Percentiles rank a stretch among this genome's conserved stretches.
These are phyloP conservation scores for Sylvilagus floridanus DNA, from an alignment of 2,797 vertebrate genomes.

Conservation along the genomic window DNA sequence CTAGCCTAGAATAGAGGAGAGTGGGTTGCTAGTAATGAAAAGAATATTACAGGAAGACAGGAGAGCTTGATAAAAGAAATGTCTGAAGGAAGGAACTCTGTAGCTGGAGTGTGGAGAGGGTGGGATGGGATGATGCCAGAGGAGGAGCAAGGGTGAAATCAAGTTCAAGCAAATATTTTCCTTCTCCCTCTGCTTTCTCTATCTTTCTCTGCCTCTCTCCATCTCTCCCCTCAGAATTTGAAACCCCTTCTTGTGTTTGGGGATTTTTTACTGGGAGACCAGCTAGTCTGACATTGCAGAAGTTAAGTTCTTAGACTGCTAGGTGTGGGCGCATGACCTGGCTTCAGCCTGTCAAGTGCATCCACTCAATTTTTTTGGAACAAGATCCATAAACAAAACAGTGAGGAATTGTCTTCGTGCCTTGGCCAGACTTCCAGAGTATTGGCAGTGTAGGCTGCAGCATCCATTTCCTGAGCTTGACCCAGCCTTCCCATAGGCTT, in stretches of 20 bases:
- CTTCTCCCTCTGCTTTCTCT: not conserved
- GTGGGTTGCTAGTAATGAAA: not conserved
- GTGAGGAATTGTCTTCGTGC: not conserved
- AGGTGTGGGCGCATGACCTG: not conserved
- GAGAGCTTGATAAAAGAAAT: not conserved
- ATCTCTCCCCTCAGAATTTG: not conserved
- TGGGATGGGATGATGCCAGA: not conserved
- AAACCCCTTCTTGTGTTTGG: not conserved
- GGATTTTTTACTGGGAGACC: not conserved
- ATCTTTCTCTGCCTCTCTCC: not conserved
- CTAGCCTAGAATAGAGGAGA: not conserved
- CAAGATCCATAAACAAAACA: not conserved
- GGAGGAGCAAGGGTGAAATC: not conserved
- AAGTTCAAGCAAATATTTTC: not conserved
- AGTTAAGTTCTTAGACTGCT: not conserved
- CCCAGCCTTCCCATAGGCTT: not conserved
- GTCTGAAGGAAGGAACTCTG: not conserved
- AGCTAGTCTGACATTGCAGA: not conserved
- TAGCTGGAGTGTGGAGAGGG: not conserved
- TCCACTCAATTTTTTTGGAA: not conserved
- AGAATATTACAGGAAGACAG: not conserved
- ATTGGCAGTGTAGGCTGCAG: not conserved
- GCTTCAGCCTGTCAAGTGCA: not conserved
- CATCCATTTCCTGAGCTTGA: not conserved
- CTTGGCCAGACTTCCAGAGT: not conserved